Conservation (phyloP, 2,113 vertebrate species). For the Dasypus novemcinctus region DNA sequence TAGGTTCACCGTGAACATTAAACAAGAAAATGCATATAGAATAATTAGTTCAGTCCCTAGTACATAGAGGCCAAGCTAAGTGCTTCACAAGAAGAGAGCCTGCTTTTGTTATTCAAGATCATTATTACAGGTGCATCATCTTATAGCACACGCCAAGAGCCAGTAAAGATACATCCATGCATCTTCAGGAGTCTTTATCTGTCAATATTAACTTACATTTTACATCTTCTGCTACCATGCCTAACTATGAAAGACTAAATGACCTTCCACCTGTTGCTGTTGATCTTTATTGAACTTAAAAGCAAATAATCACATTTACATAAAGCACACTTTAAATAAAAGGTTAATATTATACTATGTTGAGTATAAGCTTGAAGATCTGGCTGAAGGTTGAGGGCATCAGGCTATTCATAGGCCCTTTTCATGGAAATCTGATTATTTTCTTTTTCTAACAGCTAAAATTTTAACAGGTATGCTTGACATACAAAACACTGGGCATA, state of each 20-base stretch:
- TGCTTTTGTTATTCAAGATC: neutral
- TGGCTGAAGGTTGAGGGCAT: neutral
- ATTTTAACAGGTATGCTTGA: neutral
- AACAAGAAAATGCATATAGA: neutral
- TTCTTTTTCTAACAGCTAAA: neutral
- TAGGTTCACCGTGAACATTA: neutral
- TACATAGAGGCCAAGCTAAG: neutral
- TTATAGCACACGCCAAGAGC: neutral
- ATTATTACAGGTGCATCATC: too few relatives aligned
- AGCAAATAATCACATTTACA: neutral
- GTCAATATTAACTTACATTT: neutral
- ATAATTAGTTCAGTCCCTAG: neutral
- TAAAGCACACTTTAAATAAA: neutral
- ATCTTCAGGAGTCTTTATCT: neutral
- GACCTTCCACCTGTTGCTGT: neutral
- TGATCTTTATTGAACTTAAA: slow-evolving; percentile 26
- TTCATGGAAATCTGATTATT: neutral
- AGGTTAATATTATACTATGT: neutral
- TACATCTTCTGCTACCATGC: neutral
- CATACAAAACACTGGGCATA: neutral
- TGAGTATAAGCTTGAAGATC: neutral
- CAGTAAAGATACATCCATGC: neutral
- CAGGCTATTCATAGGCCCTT: neutral
- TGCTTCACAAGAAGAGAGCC: neutral
- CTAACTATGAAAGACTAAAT: neutral